Evolutionary conservation across 2,113 vertebrate genomes (phyloP).

Genomic region (Phoenicopterus ruber): DNA sequence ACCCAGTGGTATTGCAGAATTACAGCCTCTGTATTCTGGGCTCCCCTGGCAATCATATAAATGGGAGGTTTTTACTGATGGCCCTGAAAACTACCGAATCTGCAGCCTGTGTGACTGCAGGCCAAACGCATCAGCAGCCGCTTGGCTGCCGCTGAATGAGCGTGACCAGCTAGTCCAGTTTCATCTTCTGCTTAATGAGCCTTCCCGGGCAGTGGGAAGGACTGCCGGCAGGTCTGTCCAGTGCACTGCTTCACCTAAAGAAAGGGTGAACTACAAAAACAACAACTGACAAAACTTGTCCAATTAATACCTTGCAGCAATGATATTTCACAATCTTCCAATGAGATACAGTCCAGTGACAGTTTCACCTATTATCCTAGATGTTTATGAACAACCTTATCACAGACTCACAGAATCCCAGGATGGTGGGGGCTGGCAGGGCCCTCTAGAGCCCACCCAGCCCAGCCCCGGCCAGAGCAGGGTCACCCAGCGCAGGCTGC

Average conservation of each 20-base stretch:
- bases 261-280: conserved; percentile 23
- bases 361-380: neutral
- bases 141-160: neutral
- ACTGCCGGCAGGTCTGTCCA: neutral
- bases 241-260: neutral
- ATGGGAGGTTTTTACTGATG: neutral
- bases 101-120: neutral
- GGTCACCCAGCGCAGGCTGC: no score
- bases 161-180: neutral
- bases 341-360: neutral
- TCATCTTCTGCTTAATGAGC: neutral
- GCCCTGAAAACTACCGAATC: neutral
- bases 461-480: no score
- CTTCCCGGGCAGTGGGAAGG: neutral
- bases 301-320: neutral
- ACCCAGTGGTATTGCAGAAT: neutral
- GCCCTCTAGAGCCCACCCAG: no score
- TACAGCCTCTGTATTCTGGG: neutral
- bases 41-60: neutral
- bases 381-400: neutral
- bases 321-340: neutral
- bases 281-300: neutral
- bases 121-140: neutral
- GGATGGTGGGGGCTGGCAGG: no score
- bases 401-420: no score